phyloP scores from a whole-genome alignment of 2,888 invertebrate genomes.

The Hydrotaea cyrtoneurina region DNA sequence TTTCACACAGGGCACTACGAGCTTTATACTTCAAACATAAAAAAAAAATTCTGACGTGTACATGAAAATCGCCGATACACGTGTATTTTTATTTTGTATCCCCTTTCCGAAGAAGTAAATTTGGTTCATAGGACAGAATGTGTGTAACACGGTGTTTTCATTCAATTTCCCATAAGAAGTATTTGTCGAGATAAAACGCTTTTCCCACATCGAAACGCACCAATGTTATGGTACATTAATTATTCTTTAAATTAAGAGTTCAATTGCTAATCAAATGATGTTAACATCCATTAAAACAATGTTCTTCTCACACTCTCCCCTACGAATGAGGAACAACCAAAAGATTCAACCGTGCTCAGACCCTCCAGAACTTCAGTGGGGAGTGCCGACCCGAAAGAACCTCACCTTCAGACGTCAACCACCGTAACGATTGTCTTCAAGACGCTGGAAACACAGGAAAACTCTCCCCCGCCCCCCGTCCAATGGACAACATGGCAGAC shows the following conservation, averaged over 20 bases:
- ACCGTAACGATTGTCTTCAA: conserved; percentile 30
- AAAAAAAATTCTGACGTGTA: too few relatives aligned
- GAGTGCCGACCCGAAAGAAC: conserved; percentile 42
- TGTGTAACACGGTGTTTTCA: too few relatives aligned
- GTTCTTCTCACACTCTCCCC: conserved; percentile 66
- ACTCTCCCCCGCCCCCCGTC: too few relatives aligned
- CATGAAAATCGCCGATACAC: too few relatives aligned
- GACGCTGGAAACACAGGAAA: conserved; percentile 23
- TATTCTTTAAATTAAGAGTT: conserved; percentile 35
- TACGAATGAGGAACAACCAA: neutral
- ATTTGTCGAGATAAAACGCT: neutral
- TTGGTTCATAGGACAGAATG: too few relatives aligned
- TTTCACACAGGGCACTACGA: too few relatives aligned
- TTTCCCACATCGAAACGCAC: neutral
- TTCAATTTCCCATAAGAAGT: neutral
- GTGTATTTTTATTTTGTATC: too few relatives aligned
- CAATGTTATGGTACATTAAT: conserved; percentile 20
- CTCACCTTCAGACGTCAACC: conserved; percentile 43
- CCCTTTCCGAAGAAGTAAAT: too few relatives aligned
- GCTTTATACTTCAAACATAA: too few relatives aligned
- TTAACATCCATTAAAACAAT: conserved; percentile 59
- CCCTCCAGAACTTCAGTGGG: neutral
- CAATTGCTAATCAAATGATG: conserved; percentile 41
- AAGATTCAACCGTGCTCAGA: neutral
- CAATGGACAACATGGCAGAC: conserved; percentile 34